Base-by-base conservation (phyloP, 2,888 invertebrate species). In the Andrena camellia region DNA sequence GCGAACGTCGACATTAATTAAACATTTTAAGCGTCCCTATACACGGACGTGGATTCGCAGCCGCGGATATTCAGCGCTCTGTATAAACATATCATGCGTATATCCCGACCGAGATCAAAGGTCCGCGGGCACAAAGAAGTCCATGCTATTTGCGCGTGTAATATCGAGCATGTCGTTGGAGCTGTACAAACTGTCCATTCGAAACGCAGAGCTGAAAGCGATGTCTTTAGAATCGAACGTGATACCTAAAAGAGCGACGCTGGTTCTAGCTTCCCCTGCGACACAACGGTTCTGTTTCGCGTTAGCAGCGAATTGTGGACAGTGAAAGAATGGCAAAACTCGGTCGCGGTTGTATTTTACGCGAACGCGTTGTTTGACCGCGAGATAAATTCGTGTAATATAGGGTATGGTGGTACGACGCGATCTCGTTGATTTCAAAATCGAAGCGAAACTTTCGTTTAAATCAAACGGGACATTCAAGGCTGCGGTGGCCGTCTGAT, bases 391-490 rank as follows among this genome's bases (percentile, higher is more conserved):
- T 26, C 13, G 23, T 13, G 23, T 57, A 26, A 26, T 48, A 29
- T 13, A 10, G 29, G 50, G 64, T 10, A 10, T 4, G 10, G n/a
- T 20, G 8, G 33, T n/a, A 33, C 20, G 31, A 7, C 6, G 29
- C 33, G 64, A 69, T 54, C 57, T 35, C 50, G 70, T 64, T 71
- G 72, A 80, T 82, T 67, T 52, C 63, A 26, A 57, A 62, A 68
- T 80, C 71, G 57, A 70, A 54, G 71, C 31, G 64, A 76, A 81
- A 81, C 64, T 76, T 72, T 76, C 68, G 20, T 52, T 80, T 69
- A 57, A 81, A 83, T 69, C 64, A 76, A 81, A 76, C 54, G 76
- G 66, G 76, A 81, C 76, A 69, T 72, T 68, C 76, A 73, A 20
- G 72, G 59, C 81, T 69, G 69, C 50, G 70, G 62, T 57, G 50